Evolutionary conservation across 2,113 vertebrate genomes (phyloP).

Genomic region (Pelvicachromis taeniatus): DNA sequence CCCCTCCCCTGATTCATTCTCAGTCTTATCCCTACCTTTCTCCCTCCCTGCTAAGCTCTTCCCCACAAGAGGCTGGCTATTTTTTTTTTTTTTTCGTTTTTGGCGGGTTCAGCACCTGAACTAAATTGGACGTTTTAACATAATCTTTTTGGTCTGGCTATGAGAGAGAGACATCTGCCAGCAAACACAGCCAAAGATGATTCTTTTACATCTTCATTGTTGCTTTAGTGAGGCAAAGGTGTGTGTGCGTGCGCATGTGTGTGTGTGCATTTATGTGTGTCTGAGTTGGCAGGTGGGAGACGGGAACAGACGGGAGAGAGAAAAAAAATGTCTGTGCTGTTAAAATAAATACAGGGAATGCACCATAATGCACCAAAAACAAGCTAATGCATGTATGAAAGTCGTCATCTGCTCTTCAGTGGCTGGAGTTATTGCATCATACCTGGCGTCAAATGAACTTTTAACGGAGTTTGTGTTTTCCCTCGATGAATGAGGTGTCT

Average conservation of each 20-base stretch:
- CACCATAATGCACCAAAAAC: background rate
- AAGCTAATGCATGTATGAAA: background rate
- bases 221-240: conserved; percentile 13
- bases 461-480: background rate
- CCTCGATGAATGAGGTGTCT: background rate
- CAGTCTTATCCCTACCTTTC: conserved; percentile 20
- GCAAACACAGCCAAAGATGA: background rate
- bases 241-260: background rate
- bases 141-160: conserved; percentile 21
- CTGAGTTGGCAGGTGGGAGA: conserved; percentile 23
- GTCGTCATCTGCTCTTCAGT: background rate
- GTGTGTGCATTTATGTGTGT: background rate
- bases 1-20: conserved; percentile 11
- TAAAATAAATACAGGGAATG: background rate
- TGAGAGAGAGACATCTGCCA: conserved; percentile 39
- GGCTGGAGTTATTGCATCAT: background rate
- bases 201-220: conserved; percentile 38
- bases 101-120: conserved; percentile 33
- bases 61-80: background rate
- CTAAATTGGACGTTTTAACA: conserved; percentile 39
- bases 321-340: background rate
- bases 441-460: background rate
- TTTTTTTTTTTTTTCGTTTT: background rate
- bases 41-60: conserved; percentile 3
- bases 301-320: background rate